Percentiles rank a stretch among this genome's conserved stretches.
These are phyloP conservation scores for Oithona nana DNA, from an alignment of 2,888 invertebrate species.

Conservation along the genomic window DNA sequence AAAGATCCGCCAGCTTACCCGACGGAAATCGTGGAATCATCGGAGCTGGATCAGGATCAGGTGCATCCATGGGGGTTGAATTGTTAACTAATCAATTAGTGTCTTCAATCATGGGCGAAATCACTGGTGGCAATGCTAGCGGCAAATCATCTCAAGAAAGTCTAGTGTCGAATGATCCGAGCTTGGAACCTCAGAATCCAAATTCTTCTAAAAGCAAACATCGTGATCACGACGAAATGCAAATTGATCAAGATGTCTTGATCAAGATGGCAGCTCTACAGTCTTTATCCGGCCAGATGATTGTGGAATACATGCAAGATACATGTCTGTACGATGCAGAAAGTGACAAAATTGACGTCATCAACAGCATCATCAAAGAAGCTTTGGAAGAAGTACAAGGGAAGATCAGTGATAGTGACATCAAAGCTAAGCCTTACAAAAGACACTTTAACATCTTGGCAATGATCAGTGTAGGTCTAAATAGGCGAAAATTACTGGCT, in stretches of 20 bases:
- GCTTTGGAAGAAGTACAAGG: background rate
- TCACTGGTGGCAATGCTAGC: constrained; percentile 20
- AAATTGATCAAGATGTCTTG: background rate
- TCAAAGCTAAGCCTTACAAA: background rate
- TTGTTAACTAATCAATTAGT: constrained; percentile 34
- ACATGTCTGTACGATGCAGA: background rate
- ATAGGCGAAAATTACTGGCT: background rate
- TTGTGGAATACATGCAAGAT: background rate
- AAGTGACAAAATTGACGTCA: background rate
- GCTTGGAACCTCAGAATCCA: background rate
- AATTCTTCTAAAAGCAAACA: background rate
- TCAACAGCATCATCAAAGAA: background rate
- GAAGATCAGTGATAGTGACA: background rate
- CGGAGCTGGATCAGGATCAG: too few species aligned
- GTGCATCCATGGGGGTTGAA: constrained; percentile 27
- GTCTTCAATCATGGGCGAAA: constrained; percentile 34
- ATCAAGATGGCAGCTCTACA: background rate
- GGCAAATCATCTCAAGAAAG: background rate
- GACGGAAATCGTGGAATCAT: too few species aligned
- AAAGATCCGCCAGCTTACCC: background rate
- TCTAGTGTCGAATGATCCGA: background rate
- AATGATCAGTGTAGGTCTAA: background rate
- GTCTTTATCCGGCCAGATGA: background rate
- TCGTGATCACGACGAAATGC: too few species aligned
- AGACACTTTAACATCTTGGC: background rate